These are phyloP conservation scores for Enteromius unitaeniatus DNA, from an alignment of 2,797 vertebrate genomes.

Conservation along the genomic window DNA sequence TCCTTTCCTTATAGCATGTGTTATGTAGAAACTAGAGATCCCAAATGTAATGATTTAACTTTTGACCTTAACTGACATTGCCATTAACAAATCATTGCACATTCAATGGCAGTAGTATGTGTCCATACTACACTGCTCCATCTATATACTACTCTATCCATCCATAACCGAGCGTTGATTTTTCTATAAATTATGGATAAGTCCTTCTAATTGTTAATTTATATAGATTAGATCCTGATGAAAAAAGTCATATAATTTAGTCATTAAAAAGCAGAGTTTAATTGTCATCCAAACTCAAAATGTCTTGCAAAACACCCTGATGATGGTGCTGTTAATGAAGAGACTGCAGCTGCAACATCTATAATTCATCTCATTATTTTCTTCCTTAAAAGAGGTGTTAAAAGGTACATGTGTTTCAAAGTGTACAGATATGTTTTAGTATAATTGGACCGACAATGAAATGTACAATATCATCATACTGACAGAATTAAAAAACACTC, in stretches of 20 bases:
- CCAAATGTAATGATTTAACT: background rate
- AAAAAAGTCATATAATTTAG: background rate
- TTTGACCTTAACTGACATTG: background rate
- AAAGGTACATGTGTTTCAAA: background rate
- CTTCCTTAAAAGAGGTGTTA: background rate
- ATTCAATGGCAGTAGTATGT: background rate
- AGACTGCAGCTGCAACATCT: background rate
- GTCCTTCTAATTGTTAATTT: background rate
- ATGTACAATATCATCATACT: background rate
- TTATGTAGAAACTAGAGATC: background rate
- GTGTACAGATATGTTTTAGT: background rate
- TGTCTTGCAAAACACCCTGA: background rate
- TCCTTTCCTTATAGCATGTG: background rate
- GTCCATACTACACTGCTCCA: no score
- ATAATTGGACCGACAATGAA: background rate
- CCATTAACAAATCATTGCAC: background rate
- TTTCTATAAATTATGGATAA: background rate
- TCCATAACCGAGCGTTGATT: background rate
- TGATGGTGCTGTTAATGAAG: background rate
- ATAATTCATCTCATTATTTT: constrained; percentile 9
- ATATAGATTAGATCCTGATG: background rate
- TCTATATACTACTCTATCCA: no score
- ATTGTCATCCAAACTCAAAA: constrained; percentile 4
- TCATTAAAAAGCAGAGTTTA: background rate
- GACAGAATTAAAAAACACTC: background rate